phyloP scores from a whole-genome alignment of 2,888 invertebrate genomes.

The Tortricodes alternella region DNA sequence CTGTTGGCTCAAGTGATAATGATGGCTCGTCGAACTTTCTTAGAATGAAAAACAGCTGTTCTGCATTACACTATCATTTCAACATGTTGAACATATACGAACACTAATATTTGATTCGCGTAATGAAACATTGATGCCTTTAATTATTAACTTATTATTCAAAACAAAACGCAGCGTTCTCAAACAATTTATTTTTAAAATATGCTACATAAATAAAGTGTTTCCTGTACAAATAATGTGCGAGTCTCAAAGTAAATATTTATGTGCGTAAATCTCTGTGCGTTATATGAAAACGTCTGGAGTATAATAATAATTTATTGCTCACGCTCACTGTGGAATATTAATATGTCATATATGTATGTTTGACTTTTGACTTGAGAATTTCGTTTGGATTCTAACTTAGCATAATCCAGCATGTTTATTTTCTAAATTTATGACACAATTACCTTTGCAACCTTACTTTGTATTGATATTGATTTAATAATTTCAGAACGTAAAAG shows the following conservation, averaged over 20 bases:
- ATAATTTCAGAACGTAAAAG: too few relatives aligned
- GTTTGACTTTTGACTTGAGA: not conserved
- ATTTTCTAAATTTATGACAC: too few relatives aligned
- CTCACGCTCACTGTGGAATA: not conserved
- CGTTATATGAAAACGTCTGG: conserved; percentile 6
- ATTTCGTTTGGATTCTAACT: not conserved
- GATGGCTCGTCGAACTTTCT: too few relatives aligned
- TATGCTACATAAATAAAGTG: conserved; percentile 4
- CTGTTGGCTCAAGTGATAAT: too few relatives aligned
- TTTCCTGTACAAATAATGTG: conserved; percentile 1
- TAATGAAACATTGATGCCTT: not conserved
- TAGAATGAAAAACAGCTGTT: too few relatives aligned
- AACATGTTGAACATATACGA: too few relatives aligned
- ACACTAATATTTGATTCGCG: not conserved
- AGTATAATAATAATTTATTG: conserved; percentile 12
- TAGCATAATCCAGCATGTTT: not conserved
- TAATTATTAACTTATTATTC: not conserved
- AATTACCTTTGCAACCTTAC: too few relatives aligned
- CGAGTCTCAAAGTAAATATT: conserved; percentile 6
- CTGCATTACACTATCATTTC: too few relatives aligned
- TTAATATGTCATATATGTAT: not conserved
- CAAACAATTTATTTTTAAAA: conserved; percentile 2
- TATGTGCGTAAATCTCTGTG: conserved; percentile 7
- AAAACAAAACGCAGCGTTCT: not conserved
- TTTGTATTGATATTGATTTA: too few relatives aligned